Evolutionary conservation across 2,113 vertebrate genomes (phyloP), one percentile per base, ranked within the genome.

Genomic region (Hucho hucho): DNA sequence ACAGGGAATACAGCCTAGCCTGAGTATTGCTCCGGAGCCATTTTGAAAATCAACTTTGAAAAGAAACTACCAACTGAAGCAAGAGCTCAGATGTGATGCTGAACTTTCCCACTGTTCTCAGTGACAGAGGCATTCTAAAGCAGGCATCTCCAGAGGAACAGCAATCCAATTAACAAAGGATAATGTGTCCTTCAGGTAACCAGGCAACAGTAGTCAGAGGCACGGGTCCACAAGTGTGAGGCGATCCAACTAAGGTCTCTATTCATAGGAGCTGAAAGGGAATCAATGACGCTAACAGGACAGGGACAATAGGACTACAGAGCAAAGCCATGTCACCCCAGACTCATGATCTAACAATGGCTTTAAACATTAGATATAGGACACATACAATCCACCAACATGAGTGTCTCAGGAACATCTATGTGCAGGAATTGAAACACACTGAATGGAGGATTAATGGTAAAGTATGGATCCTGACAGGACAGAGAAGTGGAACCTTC

Each of bases 131-230:
- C 37, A 43, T 43, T 43, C 37, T 43, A 11, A 43, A 87, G 79
- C 69, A 79, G 73, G 66, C 72, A 83, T 66, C 58, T 64, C 37
- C 75, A 72, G 77, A 79, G 74, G 79, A 32, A 78, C 72, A 64
- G 79, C 64, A 87, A 91, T 90, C 87, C 87, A 85, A 91, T 90
- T 88, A 91, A 89, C 86, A 89, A 87, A 83, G 79, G 63, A 77
- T 77, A 85, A 75, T 80, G 58, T 89, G 81, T 88, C 76, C 79
- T 83, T 83, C 3, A 20, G 2, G 76, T 87, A 87, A 73, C 89
- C 59, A 79, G 72, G 86, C 87, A 87, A 89, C 89, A 73, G 79
- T 67, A 20, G 37, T 11, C 83, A 78, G 78, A 56, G 25, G 83
- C 86, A 77, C 79, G 75, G 84, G 83, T 84, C 86, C 79, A 83